Evolutionary conservation across 2,113 vertebrate genomes (phyloP), one percentile per base, ranked within the genome.

Genomic region (Merops nubicus): DNA sequence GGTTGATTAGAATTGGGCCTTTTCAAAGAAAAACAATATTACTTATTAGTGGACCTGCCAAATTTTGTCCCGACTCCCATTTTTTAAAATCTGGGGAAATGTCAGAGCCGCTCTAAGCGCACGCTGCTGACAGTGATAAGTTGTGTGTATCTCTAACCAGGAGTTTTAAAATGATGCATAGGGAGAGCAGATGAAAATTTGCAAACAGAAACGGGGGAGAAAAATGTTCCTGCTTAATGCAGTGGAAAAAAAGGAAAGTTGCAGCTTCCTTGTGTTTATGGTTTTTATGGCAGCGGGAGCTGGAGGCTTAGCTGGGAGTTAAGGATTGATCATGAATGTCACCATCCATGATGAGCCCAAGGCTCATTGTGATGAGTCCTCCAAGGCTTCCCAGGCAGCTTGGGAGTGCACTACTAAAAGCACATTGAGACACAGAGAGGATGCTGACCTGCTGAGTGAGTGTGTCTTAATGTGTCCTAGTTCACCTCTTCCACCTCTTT

Each of bases 21-120:
- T 93, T 89, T 92, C 64, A 84, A 84, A 75, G 76, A 42, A 77
- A 92, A 95, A 75, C 69, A 82, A 64, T 92, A 90, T 84, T 89
- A 68, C 64, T 95, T 91, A 94, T 96, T 93, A 93, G 92, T 68
- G 64, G 43, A 72, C 22, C 85, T 96, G 91, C 76, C 92, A 94
- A 29, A 72, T 88, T 86, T 93, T 78, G 26, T 81, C 76, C 20
- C 29, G n/a, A n/a, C 17, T 93, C 64, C 74, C 80, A 91, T 96
- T 88, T 96, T 95, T 95, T 80, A 67, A 92, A 75, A 85, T 90
- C 68, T 57, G 34, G 51, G 88, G 56, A 94, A 92, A 87, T 92
- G 85, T 93, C 90, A 94, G 68, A 40, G 88, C 60, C 11, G 64
- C 85, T 95, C 5, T n/a, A 38, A 79, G 36, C 4, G 1, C 40